A percentile compares a stretch with the other conserved stretches of the same genome.
Conservation (phyloP, 2,113 vertebrate species). For the Proteles cristata region DNA sequence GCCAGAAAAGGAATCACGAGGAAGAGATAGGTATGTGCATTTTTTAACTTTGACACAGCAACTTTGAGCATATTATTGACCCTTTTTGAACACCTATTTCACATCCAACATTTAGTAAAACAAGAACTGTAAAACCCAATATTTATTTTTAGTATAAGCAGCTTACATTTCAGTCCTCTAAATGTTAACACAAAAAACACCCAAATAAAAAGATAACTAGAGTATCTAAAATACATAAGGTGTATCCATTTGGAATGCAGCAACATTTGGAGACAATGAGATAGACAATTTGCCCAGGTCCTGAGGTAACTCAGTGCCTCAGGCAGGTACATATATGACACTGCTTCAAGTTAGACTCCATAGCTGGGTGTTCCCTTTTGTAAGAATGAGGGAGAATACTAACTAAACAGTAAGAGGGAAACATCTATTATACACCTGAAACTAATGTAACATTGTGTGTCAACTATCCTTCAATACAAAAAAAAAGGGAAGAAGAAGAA, state of each 20-base stretch:
- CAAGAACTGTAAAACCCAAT: not conserved
- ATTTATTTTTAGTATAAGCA: not conserved
- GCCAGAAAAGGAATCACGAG: not conserved
- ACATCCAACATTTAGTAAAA: not conserved
- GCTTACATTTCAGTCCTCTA: not conserved
- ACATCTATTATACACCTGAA: not conserved
- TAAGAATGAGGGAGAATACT: not conserved
- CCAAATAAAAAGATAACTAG: not conserved
- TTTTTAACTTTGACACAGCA: not conserved
- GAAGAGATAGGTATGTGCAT: not conserved
- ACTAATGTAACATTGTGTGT: not conserved
- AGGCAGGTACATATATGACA: accelerated
- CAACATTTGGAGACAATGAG: not conserved
- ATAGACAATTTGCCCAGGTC: not conserved
- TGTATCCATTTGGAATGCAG: not conserved
- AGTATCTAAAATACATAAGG: not conserved
- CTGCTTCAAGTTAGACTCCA: not conserved
- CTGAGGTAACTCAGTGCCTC: not conserved
- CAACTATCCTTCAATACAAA: not conserved
- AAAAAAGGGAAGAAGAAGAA: not conserved
- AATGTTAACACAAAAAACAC: slow-evolving; percentile 7
- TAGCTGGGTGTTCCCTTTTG: not conserved
- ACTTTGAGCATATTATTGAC: not conserved
- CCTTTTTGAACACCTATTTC: not conserved
- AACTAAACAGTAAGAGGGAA: not conserved